A percentile compares a stretch with the other conserved stretches of the same genome.
These are phyloP conservation scores for Meloidogyne floridensis DNA, from an alignment of 1,140 invertebrate genomes.

Conservation along the genomic window DNA sequence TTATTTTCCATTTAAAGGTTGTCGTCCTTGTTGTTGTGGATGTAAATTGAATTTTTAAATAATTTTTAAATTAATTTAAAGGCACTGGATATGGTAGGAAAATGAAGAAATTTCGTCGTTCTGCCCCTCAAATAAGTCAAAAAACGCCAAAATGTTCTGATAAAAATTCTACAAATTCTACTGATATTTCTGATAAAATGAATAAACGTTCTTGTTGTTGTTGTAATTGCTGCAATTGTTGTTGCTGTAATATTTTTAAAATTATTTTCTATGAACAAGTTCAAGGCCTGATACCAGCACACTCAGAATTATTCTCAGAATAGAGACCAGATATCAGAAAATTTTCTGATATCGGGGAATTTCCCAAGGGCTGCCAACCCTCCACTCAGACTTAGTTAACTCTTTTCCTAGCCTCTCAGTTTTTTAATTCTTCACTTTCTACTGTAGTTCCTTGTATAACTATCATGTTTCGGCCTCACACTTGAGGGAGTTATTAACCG, in stretches of 20 bases:
- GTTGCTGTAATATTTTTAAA: constrained; percentile 28
- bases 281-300: too few species aligned
- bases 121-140: neutral
- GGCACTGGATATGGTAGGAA: neutral
- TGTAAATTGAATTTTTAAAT: neutral
- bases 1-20: neutral
- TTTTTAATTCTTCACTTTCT: too few species aligned
- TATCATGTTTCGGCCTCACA: too few species aligned
- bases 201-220: constrained; percentile 22
- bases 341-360: too few species aligned
- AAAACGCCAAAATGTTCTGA: neutral
- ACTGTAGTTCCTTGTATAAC: too few species aligned
- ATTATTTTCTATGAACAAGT: neutral
- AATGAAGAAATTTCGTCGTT: neutral
- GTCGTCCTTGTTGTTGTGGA: neutral
- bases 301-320: too few species aligned
- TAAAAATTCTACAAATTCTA: neutral
- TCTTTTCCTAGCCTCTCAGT: too few species aligned
- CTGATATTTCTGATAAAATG: neutral
- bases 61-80: neutral
- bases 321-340: neutral
- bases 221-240: constrained; percentile 33
- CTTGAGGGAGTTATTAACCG: too few species aligned
- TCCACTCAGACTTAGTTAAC: too few species aligned
- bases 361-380: too few species aligned